A percentile compares a stretch with the other conserved stretches of the same genome.
Evolutionary conservation across 2,888 invertebrate species (phyloP).

Genomic region (Ommatoiulus sabulosus): DNA sequence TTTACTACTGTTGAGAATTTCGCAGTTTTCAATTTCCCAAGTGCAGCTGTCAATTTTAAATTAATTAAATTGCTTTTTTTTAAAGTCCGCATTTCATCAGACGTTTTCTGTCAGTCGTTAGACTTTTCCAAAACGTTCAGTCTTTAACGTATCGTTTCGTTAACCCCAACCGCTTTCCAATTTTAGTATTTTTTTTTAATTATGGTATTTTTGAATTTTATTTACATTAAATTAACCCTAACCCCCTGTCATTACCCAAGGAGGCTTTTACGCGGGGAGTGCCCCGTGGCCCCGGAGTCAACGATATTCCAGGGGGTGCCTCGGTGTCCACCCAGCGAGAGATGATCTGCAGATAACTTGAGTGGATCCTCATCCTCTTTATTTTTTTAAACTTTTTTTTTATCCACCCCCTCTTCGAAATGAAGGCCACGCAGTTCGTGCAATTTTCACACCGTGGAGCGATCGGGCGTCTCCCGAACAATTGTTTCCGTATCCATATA

Average conservation of each 20-base stretch:
- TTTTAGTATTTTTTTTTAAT: not conserved
- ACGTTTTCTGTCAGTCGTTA: no score
- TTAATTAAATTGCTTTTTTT: no score
- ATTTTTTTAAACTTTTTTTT: not conserved
- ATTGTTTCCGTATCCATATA: slow-evolving; percentile 22
- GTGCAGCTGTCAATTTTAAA: no score
- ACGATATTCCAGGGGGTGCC: not conserved
- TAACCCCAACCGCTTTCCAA: not conserved
- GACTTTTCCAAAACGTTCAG: no score
- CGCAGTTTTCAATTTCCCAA: no score
- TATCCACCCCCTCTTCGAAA: not conserved
- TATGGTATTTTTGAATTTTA: not conserved
- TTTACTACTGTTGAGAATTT: no score
- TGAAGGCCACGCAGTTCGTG: not conserved
- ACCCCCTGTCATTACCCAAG: not conserved
- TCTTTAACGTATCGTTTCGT: no score
- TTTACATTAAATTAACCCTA: slow-evolving; percentile 13
- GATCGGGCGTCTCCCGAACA: not conserved
- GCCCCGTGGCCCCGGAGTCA: not conserved
- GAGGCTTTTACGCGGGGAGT: not conserved
- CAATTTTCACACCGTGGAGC: not conserved
- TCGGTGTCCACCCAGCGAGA: not conserved
- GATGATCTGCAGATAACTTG: not conserved
- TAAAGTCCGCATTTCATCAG: no score
- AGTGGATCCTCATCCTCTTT: not conserved